Percentiles rank a stretch among this genome's conserved stretches.
Evolutionary conservation across 2,797 vertebrate genomes (phyloP).

Genomic region (Pipistrellus pipistrellus): DNA sequence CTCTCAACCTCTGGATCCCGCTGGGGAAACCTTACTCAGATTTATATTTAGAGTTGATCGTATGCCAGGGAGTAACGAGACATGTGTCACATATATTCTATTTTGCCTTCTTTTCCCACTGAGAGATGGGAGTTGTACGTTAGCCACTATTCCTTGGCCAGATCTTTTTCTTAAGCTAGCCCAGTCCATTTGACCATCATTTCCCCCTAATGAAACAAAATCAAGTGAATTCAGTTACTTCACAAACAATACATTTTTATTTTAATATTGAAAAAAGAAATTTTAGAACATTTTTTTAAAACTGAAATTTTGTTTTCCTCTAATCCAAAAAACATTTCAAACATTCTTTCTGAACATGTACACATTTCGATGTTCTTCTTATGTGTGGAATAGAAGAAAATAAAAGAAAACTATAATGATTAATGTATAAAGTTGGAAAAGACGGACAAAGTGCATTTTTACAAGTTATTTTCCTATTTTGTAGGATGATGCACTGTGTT

Average conservation of each 20-base stretch:
- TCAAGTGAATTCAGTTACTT: background rate
- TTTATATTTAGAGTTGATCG: background rate
- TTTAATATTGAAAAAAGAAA: constrained; percentile 16
- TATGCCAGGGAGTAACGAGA: background rate
- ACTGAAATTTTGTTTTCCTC: background rate
- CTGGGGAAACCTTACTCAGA: background rate
- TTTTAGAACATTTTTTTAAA: background rate
- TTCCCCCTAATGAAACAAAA: background rate
- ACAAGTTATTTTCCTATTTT: background rate
- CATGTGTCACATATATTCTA: background rate
- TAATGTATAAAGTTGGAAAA: background rate
- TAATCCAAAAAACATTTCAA: background rate
- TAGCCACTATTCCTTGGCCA: background rate
- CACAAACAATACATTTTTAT: background rate
- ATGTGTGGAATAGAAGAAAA: background rate
- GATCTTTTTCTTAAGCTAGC: background rate
- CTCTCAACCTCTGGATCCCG: background rate
- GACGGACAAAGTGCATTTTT: background rate
- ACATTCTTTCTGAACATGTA: background rate
- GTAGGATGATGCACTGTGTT: background rate
- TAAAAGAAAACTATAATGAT: background rate
- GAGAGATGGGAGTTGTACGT: background rate
- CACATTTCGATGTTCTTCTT: background rate
- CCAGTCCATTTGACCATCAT: background rate
- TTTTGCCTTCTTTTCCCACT: background rate